phyloP scores from a whole-genome alignment of 1,140 invertebrate species.

The Bombus waltoni region DNA sequence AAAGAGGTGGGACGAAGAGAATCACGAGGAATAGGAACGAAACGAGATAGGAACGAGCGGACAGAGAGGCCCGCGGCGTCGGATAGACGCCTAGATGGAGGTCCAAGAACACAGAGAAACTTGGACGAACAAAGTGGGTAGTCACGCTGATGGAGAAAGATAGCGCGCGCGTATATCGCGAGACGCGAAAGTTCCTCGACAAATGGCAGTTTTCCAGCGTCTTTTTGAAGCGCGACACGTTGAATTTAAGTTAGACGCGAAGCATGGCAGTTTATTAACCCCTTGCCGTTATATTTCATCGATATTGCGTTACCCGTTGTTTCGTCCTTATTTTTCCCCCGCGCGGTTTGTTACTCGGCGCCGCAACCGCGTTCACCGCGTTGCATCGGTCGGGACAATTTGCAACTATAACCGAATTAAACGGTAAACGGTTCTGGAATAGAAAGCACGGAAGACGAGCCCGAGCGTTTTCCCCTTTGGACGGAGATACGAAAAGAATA shows the following conservation, averaged over 20 bases:
- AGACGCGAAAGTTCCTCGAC: neutral
- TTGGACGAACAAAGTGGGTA: neutral
- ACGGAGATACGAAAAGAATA: too few species aligned
- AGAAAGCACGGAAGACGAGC: too few species aligned
- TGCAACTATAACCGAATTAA: too few species aligned
- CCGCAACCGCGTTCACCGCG: too few species aligned
- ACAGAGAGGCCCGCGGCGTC: too few species aligned
- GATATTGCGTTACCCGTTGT: too few species aligned
- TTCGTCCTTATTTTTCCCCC: neutral
- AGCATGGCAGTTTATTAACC: neutral
- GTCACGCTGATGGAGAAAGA: neutral
- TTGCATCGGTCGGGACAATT: too few species aligned
- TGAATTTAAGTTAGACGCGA: neutral
- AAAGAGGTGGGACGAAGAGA: neutral
- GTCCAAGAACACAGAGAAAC: neutral
- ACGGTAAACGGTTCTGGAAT: too few species aligned
- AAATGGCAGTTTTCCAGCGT: neutral
- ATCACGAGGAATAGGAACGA: neutral
- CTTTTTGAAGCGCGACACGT: neutral
- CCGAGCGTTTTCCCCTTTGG: too few species aligned
- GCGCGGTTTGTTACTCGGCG: too few species aligned
- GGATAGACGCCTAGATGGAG: neutral
- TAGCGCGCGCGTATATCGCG: neutral
- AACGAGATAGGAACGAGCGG: too few species aligned
- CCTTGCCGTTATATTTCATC: neutral